Evolutionary conservation across 2,113 vertebrate species (phyloP), one percentile per base, ranked within the genome.

Genomic region (Jaculus jaculus): DNA sequence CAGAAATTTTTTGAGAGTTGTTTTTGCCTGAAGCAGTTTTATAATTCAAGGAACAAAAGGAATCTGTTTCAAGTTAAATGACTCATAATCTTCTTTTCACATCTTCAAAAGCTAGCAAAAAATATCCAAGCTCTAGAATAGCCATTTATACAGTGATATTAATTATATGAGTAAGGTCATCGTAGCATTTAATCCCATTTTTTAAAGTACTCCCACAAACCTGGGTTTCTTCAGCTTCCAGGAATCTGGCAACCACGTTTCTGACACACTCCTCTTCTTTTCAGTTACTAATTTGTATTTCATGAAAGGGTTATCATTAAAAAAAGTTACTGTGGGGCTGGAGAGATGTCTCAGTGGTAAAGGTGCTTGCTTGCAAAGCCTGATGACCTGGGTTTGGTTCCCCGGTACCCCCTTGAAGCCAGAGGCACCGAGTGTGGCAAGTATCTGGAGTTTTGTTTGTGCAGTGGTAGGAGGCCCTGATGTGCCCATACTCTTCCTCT

Each of bases 51-150:
- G 42, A 94, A 63, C 20, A 16, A 23, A 4, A 87, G 37, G 12
- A 91, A 93, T 21, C 75, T 2, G 65, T 51, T 20, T 39, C 81
- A 78, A 90, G 17, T 15, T 63, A 6, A 58, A 21, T 11, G 51
- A 78, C 24, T 87, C 16, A 24, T 51, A 28, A 2, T 42, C 26
- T 63, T 28, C 5, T 79, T 51, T 32, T 32, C 9, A 78, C 81
- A 90, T 84, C 42, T 92, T 73, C 74, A 85, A 78, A 93, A 73
- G n/a, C 54, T 81, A 90, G 54, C 18, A 15, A 74, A 81, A 89
- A 91, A n/a, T 61, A 66, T 26, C 21, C 47, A 37, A 82, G 15
- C 47, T 39, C 15, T 61, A 51, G 60, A 78, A 54, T 1, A 34
- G 58, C 66, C 23, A 71, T 66, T 79, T 89, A 72, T 75, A 37